These are phyloP conservation scores for Urocynchramus pylzowi DNA, from an alignment of 2,113 vertebrate species.

Conservation along the genomic window DNA sequence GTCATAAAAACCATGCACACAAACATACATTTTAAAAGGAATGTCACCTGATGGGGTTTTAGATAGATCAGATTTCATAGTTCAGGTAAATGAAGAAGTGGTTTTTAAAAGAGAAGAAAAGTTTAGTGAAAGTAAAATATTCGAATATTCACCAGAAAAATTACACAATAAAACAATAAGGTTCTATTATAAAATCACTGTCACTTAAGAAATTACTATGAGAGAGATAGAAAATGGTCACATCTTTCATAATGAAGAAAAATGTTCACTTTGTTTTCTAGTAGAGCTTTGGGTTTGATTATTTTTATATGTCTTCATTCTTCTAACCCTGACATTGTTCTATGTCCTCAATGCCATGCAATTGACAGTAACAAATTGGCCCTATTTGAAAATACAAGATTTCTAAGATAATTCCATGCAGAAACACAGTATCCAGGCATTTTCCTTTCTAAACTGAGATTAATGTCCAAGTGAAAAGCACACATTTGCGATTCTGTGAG, in stretches of 20 bases:
- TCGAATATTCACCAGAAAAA: background rate
- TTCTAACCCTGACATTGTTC: no score
- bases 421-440: background rate
- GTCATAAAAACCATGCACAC: background rate
- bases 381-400: background rate
- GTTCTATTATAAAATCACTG: background rate
- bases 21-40: background rate
- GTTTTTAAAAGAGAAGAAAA: background rate
- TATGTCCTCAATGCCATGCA: background rate
- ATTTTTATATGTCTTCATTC: no score
- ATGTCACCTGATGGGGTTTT: background rate
- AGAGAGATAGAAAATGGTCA: background rate
- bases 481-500: background rate
- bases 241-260: no score
- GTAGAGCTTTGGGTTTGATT: no score
- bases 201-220: background rate
- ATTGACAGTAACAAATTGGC: background rate
- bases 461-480: background rate
- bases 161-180: background rate
- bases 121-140: background rate
- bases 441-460: background rate
- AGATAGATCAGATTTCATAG: background rate
- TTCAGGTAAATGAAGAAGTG: background rate
- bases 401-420: background rate
- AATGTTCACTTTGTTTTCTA: no score